Evolutionary conservation across 2,888 invertebrate species (phyloP), one percentile per base, ranked within the genome.

Genomic region (Xestia xanthographa): DNA sequence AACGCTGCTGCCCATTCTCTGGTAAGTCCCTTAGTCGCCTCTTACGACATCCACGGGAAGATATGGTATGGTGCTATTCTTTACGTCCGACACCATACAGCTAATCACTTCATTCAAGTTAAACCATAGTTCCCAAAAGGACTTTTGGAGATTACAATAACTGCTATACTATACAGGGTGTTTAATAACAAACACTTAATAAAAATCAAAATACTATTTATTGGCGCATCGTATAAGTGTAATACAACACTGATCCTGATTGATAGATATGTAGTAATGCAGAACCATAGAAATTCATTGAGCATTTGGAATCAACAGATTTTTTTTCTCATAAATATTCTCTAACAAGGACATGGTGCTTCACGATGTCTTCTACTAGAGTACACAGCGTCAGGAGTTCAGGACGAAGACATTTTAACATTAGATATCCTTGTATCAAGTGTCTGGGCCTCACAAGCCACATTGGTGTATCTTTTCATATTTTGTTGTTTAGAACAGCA

Each of bases 141-240:
- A 66, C 34, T 65, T 26, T 22, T 11, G 4, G 4, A 38, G 66
- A 38, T 62, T 38, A 58, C 43, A 12, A 66, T 67, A 29, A 26
- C 26, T 41, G 48, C 4, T 26, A 0, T 34, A 34, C 2, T 34
- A n/a, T 22, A 71, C 0, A 72, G 41, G 79, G 68, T 79, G 43
- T 84, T 66, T 45, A 82, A 82, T 70, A 80, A 84, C 62, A 70
- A 84, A 53, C 56, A 63, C 63, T 81, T 70, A 56, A 34, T 34
- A 34, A 34, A 34, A 43, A 70, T 8, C 43, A 71, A 81, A 85
- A 81, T 73, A 70, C 41, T 60, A 60, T 82, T 85, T 82, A 82
- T 85, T 85, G 29, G 53, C 20, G 63, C 43, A 66, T 82, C 20
- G 20, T 8, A 53, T n/a, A 72, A 29, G 12, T 56, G 56, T 14